phyloP scores from a whole-genome alignment of 2,888 invertebrate genomes.

The Dioctria linearis region DNA sequence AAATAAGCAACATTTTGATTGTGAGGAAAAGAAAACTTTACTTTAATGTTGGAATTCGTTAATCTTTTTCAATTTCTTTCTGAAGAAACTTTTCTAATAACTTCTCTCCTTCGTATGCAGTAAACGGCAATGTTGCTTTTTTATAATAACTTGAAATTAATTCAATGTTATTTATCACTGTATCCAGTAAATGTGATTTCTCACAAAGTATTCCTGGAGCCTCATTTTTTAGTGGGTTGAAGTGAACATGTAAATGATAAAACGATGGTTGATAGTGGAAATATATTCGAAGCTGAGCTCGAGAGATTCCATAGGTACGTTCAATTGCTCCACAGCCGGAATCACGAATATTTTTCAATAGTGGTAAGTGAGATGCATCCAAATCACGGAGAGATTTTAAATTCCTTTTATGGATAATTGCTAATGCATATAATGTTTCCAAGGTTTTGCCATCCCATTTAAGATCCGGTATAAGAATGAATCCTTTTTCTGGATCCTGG shows the following conservation, averaged over 20 bases:
- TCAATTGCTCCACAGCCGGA: slow-evolving; percentile 83
- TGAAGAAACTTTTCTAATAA: slow-evolving; percentile 77
- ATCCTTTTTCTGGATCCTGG: slow-evolving; percentile 81
- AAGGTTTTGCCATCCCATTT: slow-evolving; percentile 92
- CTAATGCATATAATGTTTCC: slow-evolving; percentile 88
- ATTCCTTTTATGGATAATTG: slow-evolving; percentile 80
- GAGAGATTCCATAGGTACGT: slow-evolving; percentile 81
- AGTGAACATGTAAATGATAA: slow-evolving; percentile 96
- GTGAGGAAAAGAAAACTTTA: too few relatives aligned
- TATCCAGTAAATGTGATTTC: slow-evolving; percentile 88
- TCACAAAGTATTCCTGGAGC: slow-evolving; percentile 88
- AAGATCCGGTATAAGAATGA: slow-evolving; percentile 91
- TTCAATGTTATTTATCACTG: slow-evolving; percentile 93
- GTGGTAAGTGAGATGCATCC: slow-evolving; percentile 80
- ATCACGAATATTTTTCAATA: slow-evolving; percentile 85
- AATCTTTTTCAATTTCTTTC: slow-evolving; percentile 2
- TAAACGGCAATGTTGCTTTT: slow-evolving; percentile 85
- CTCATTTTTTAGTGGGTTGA: slow-evolving; percentile 85
- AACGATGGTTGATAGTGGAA: slow-evolving; percentile 98
- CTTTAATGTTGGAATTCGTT: too few relatives aligned
- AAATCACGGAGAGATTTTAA: slow-evolving; percentile 91
- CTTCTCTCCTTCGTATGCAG: slow-evolving; percentile 82
- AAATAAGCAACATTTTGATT: too few relatives aligned
- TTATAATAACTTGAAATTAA: slow-evolving; percentile 87
- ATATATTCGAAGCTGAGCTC: slow-evolving; percentile 84